Evolutionary conservation across 2,113 vertebrate genomes (phyloP).

Genomic region (Eretmochelys imbricata): DNA sequence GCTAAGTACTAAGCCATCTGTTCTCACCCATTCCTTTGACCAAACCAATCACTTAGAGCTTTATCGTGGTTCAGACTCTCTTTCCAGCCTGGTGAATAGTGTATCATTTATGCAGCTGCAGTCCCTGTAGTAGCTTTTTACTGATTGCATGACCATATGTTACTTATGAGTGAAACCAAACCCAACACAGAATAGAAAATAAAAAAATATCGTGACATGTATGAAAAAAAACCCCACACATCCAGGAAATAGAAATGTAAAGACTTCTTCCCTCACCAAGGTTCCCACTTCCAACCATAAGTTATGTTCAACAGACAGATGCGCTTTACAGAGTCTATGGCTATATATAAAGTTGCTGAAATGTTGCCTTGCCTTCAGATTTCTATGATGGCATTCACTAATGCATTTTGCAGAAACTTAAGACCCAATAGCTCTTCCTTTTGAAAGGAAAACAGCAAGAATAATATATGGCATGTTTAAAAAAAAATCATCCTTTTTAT

Average conservation of each 20-base stretch:
- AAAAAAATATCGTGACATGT: neutral
- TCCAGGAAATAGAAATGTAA: slow-evolving; percentile 20
- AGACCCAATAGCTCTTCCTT: slow-evolving; percentile 35
- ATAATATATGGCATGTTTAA: slow-evolving; percentile 5
- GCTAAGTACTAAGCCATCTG: neutral
- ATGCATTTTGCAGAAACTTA: slow-evolving; percentile 24
- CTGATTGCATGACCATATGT: neutral
- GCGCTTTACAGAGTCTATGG: slow-evolving; percentile 34
- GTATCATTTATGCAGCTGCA: neutral
- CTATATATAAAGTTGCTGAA: slow-evolving; percentile 42
- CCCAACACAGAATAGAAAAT: neutral
- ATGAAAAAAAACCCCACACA: slow-evolving; percentile 11
- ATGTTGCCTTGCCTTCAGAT: slow-evolving; percentile 48
- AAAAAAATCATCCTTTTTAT: neutral
- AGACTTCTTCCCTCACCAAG: slow-evolving; percentile 26
- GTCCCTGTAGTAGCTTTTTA: slow-evolving; percentile 17
- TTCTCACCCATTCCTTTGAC: slow-evolving; percentile 11
- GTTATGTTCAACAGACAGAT: slow-evolving; percentile 43
- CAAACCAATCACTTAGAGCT: neutral
- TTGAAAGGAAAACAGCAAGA: slow-evolving; percentile 57
- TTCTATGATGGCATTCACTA: slow-evolving; percentile 58
- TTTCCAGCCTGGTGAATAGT: neutral
- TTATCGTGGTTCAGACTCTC: neutral
- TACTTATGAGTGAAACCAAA: slow-evolving; percentile 12
- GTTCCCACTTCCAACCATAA: slow-evolving; percentile 47